A percentile compares a stretch with the other conserved stretches of the same genome.
These are phyloP conservation scores for Plagodis dolabraria DNA, from an alignment of 2,888 invertebrate species.

Conservation along the genomic window DNA sequence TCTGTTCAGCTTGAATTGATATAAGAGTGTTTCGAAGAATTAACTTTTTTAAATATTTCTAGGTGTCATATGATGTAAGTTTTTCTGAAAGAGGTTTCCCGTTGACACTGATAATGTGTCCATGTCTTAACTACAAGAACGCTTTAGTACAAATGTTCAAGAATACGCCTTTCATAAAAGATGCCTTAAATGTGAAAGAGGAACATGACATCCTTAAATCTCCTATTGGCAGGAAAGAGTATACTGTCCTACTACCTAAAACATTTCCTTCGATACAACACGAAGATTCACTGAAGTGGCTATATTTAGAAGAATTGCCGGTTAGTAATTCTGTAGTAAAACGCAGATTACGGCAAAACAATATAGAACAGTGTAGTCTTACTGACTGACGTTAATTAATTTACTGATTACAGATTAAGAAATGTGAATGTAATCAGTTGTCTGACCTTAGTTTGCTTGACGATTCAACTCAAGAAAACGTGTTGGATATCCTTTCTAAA, in stretches of 20 bases:
- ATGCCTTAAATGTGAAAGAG: constrained; percentile 58
- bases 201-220: constrained; percentile 56
- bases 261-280: constrained; percentile 61
- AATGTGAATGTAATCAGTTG: constrained; percentile 76
- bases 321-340: constrained; percentile 43
- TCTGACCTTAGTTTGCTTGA: constrained; percentile 70
- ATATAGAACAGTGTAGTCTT: no score
- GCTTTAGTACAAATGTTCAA: constrained; percentile 63
- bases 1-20: no score
- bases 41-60: constrained; percentile 32
- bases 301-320: constrained; percentile 67
- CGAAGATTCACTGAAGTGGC: constrained; percentile 65
- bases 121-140: constrained; percentile 62
- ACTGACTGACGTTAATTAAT: not conserved
- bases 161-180: constrained; percentile 47
- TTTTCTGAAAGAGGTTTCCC: constrained; percentile 69
- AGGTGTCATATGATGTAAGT: constrained; percentile 56
- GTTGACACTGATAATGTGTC: constrained; percentile 64
- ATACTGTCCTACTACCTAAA: constrained; percentile 68
- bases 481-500: constrained; percentile 71
- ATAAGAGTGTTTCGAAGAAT: no score
- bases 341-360: no score
- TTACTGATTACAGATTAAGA: constrained; percentile 62
- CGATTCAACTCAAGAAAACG: constrained; percentile 72
- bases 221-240: constrained; percentile 60